Percentiles rank a stretch among this genome's conserved stretches.
Conservation (phyloP, 2,113 vertebrate genomes). For the Rhipidura dahli region DNA sequence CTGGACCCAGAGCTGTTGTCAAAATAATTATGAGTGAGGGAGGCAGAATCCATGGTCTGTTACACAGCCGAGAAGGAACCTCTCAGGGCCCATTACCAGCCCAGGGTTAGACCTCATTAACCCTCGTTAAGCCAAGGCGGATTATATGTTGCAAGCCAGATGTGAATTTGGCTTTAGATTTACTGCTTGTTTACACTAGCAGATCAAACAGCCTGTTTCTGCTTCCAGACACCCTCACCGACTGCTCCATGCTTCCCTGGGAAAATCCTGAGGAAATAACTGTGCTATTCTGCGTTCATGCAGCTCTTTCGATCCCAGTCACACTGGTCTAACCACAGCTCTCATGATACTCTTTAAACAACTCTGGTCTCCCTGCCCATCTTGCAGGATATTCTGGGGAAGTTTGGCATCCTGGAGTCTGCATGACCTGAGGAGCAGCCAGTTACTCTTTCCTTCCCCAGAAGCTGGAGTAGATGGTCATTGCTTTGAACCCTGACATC, state of each 20-base stretch:
- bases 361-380: accelerated
- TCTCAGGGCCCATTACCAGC: conserved; percentile 2
- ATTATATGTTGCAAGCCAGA: conserved; percentile 35
- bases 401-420: not conserved
- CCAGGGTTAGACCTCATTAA: conserved; percentile 5
- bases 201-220: not conserved
- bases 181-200: conserved; percentile 27
- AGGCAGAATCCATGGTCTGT: not conserved
- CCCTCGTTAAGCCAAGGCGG: not conserved
- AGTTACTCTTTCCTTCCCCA: not conserved
- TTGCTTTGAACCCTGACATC: not conserved
- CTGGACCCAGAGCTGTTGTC: not conserved
- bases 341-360: not conserved
- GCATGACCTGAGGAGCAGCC: not conserved
- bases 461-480: not conserved
- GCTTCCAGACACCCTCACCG: not conserved
- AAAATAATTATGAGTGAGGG: not conserved
- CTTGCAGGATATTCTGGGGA: not conserved
- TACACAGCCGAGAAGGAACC: not conserved
- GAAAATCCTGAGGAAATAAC: conserved; percentile 36
- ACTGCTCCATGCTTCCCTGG: not conserved
- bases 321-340: not conserved
- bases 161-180: conserved; percentile 35
- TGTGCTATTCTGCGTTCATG: not conserved
- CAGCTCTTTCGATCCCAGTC: not conserved